These are phyloP conservation scores for Saccopteryx bilineata DNA, from an alignment of 2,113 vertebrate species.

Conservation along the genomic window DNA sequence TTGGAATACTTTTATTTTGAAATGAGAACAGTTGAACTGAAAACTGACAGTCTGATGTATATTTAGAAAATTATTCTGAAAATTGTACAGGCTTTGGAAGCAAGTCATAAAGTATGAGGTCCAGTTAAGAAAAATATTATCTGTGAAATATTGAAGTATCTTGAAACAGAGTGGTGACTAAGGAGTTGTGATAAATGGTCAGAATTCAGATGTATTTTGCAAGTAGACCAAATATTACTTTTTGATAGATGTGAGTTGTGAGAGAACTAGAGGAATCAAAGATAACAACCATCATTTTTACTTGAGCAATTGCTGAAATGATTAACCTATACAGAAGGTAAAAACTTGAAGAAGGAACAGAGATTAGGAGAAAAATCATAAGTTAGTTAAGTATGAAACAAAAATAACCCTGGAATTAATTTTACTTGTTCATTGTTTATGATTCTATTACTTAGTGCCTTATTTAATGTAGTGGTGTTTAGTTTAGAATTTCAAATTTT, in stretches of 20 bases:
- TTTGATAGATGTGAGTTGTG: not conserved
- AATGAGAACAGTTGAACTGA: not conserved
- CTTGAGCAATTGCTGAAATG: not conserved
- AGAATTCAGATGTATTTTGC: not conserved
- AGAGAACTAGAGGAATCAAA: not conserved
- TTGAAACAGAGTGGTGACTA: not conserved
- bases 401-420: not conserved
- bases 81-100: not conserved
- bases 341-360: not conserved
- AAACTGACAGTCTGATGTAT: not conserved
- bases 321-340: not conserved
- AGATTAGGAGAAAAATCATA: not conserved
- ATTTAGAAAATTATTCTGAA: not conserved
- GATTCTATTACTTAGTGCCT: not conserved
- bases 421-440: not conserved
- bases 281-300: not conserved
- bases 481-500: not conserved
- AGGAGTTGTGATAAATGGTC: not conserved
- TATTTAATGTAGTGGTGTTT: not conserved
- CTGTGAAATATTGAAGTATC: not conserved
- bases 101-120: not conserved
- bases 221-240: not conserved
- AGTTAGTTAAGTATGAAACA: not conserved
- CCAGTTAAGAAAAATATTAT: not conserved
- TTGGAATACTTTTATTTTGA: not conserved